Conservation (phyloP, 2,888 invertebrate genomes). For the Eupithecia pulchellata region DNA sequence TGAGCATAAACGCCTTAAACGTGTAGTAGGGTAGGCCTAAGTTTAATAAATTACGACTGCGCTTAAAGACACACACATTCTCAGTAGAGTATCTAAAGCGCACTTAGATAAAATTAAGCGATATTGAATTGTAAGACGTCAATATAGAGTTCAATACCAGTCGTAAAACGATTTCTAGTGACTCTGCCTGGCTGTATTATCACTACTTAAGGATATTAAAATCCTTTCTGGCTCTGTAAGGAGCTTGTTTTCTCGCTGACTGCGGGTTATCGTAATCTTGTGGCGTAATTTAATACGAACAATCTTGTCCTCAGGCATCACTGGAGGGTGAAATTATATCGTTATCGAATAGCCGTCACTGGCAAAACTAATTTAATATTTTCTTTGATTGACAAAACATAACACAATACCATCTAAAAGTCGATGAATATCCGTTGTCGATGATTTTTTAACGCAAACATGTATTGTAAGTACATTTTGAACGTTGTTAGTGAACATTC, state of each 20-base stretch:
- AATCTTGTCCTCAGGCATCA: not conserved
- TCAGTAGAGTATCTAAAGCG: not conserved
- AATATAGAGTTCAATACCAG: not conserved
- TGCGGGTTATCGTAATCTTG: slow-evolving; percentile 69
- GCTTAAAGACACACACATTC: not conserved
- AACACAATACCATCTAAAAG: not conserved
- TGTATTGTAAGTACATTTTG: not conserved
- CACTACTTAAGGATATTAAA: slow-evolving; percentile 85
- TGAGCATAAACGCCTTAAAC: not conserved
- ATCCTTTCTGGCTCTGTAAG: slow-evolving; percentile 81
- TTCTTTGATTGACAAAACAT: not conserved
- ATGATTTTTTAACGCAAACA: not conserved
- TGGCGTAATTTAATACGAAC: slow-evolving; percentile 40
- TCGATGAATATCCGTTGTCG: too few species aligned
- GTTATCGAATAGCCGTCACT: not conserved
- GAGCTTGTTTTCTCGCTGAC: slow-evolving; percentile 80
- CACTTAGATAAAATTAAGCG: not conserved
- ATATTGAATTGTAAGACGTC: not conserved
- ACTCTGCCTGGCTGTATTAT: slow-evolving; percentile 59
- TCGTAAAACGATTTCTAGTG: not conserved
- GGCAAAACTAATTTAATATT: not conserved
- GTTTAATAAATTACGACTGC: not conserved
- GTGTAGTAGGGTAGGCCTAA: not conserved
- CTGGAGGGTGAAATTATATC: slow-evolving; percentile 10
- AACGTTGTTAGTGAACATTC: not conserved